Evolutionary conservation across 2,797 vertebrate species (phyloP), one percentile per base, ranked within the genome.

Genomic region (Cossypha niveicapilla): DNA sequence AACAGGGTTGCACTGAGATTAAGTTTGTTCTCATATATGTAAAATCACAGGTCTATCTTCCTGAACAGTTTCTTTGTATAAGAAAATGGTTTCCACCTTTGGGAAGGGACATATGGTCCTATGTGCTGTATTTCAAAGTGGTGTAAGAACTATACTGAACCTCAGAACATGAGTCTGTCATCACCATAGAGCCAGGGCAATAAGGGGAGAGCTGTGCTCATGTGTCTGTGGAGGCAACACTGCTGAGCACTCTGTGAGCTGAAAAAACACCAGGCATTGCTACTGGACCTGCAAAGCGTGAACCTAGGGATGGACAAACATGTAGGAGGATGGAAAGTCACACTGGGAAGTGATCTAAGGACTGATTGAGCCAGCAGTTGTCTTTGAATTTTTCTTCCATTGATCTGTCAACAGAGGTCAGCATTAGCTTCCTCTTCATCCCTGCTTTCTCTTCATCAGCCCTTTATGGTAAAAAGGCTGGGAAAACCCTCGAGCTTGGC

Each of bases 321-420:
- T 30, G 30, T 19, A 57, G 45, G 6, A 82, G 35, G 25, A 63
- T 35, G 45, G 41, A 79, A 84, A 37, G n/a, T 70, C 68, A 32
- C 25, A 25, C 14, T 45, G 63, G 28, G 28, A 79, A 85, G 24
- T 50, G 42, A 71, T 71, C 32, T 83, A 57, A 71, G 21, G 30
- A n/a, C 25, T 76, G 39, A 57, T 17, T 39, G 50, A 88, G 34
- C 50, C 32, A 91, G 65, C 71, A 91, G 22, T 18, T 86, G 27
- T 47, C 42, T 82, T 89, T 21, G 30, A 83, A 83, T 77, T 92
- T 95, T 95, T 94, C 81, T 91, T 95, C 83, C 82, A 68, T 88
- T 91, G 65, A 41, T 78, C 92, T 96, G 96, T 96, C 95, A 94
- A 96, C 94, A 96, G 95, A 96, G 96, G 87, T 95, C 94, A 96